Evolutionary conservation across 2,797 vertebrate genomes (phyloP), one percentile per base, ranked within the genome.

Genomic region (Sebastes flavidus): DNA sequence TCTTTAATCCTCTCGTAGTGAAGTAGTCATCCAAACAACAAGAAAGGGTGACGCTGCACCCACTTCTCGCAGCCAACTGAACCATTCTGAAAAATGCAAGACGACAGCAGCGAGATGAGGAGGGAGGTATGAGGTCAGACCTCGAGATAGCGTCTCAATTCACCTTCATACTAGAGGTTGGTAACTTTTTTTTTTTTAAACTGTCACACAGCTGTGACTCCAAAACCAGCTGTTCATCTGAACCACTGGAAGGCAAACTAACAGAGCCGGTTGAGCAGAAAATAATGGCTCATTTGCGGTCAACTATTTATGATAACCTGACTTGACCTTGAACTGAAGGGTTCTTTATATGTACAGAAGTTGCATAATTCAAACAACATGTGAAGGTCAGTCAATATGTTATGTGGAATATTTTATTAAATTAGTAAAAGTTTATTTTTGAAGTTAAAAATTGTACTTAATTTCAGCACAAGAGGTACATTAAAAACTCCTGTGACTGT

Each of bases 171-270:
- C 46, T 52, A 59, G 5, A 20, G 46, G 46, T 20, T 42, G 6
- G 14, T 42, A 42, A 60, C 6, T 14, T 42, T 7, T 27, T 65
- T 49, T n/a, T 9, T 20, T 42, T 49, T 52, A 36, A 36, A 11
- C 10, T 34, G 10, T 34, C 34, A 34, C 34, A 34, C 34, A 75
- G 81, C 81, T 78, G 81, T 34, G 65, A 60, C 80, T 73, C 38
- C 24, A 22, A 62, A 75, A 77, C 18, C 73, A 77, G 72, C 70
- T 69, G 82, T 62, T 84, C 74, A 58, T 77, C 25, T 30, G 24
- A 76, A 68, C 8, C 68, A n/a, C 75, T 69, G 56, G 34, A 46
- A 59, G 81, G 66, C 62, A 81, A 85, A 82, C 18, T 62, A 22
- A 54, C 70, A 72, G 71, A 68, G 38, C 38, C 38, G 1, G 13